Evolutionary conservation across 2,113 vertebrate genomes (phyloP).

Genomic region (Oophaga pumilio): DNA sequence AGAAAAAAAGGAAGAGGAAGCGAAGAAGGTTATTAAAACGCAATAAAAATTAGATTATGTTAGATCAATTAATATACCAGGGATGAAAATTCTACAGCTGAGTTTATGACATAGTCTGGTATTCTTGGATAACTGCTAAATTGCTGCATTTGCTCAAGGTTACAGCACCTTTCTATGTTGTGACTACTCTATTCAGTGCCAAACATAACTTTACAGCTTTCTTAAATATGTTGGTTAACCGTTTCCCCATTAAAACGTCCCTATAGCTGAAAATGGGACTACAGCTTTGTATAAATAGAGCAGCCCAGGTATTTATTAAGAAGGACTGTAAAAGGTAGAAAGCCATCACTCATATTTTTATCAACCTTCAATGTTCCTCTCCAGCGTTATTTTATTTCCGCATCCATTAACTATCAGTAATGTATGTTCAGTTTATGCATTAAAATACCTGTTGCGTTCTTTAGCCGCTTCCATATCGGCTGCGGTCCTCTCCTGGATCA

Average conservation of each 20-base stretch:
- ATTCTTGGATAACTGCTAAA: slow-evolving; percentile 21
- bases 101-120: slow-evolving; percentile 30
- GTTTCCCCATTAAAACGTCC: not conserved
- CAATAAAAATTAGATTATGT: slow-evolving; percentile 48
- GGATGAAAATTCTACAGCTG: slow-evolving; percentile 31
- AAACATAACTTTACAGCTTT: slow-evolving; percentile 33
- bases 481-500: too few species aligned
- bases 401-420: too few species aligned
- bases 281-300: not conserved
- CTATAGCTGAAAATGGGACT: not conserved
- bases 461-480: too few species aligned
- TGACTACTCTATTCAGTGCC: slow-evolving; percentile 18
- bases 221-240: slow-evolving; percentile 25
- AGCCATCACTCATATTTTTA: not conserved
- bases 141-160: slow-evolving; percentile 25
- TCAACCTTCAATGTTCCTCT: not conserved
- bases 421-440: too few species aligned
- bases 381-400: too few species aligned
- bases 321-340: not conserved
- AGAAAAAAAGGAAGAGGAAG: slow-evolving; percentile 47
- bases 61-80: slow-evolving; percentile 52
- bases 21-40: slow-evolving; percentile 42
- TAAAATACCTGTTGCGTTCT: too few species aligned
- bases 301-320: not conserved
- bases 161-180: slow-evolving; percentile 42